A percentile compares a stretch with the other conserved stretches of the same genome.
Evolutionary conservation across 92 coral and sea anemone genomes (phyloP).

Genomic region (Umimayanthus chanpuru): DNA sequence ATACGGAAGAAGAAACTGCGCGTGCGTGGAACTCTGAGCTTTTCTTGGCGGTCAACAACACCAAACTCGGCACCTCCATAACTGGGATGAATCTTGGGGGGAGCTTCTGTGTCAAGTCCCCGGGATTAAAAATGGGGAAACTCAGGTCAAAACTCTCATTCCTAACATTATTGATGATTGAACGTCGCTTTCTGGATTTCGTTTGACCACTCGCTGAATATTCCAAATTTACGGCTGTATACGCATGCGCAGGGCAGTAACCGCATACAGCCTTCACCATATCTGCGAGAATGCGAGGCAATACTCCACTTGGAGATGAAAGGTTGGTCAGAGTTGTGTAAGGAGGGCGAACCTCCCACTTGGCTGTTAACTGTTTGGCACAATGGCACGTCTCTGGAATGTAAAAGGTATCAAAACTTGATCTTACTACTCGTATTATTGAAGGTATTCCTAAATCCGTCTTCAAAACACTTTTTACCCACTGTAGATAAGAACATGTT

Average conservation of each 20-base stretch:
- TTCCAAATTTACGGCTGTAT: slow-evolving; percentile 13
- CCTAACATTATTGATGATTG: background rate
- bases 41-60: slow-evolving; percentile 6
- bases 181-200: background rate
- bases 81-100: background rate
- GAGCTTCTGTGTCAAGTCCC: background rate
- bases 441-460: too few species aligned
- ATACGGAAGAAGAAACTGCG: background rate
- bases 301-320: slow-evolving; percentile 21
- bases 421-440: too few species aligned
- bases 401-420: background rate
- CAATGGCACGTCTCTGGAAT: slow-evolving; percentile 51
- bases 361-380: slow-evolving; percentile 37
- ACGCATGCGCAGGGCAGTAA: slow-evolving; percentile 20
- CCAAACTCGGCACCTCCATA: background rate
- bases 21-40: slow-evolving; percentile 7
- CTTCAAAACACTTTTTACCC: too few species aligned
- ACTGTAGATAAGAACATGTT: too few species aligned
- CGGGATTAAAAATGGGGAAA: background rate
- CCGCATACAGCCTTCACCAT: slow-evolving; percentile 36
- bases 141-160: slow-evolving; percentile 3
- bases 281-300: slow-evolving; percentile 3
- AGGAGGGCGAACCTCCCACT: slow-evolving; percentile 47
- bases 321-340: slow-evolving; percentile 25
- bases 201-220: background rate